These are phyloP conservation scores for Choreutis nemorana DNA, from an alignment of 2,888 invertebrate genomes.

Conservation along the genomic window DNA sequence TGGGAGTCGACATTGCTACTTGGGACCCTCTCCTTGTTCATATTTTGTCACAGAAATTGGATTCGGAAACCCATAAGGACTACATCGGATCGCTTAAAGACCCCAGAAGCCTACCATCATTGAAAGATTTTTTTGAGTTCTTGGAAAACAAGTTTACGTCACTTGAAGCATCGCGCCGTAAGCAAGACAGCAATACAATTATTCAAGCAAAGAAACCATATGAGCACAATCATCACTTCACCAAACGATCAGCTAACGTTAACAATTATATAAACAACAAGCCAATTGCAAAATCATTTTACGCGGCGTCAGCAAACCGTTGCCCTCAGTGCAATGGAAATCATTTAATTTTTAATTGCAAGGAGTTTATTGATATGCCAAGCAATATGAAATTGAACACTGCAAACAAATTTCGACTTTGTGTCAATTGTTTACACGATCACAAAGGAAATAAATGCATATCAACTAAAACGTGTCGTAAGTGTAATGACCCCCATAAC, in stretches of 20 bases:
- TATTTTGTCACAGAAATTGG: conserved; percentile 12
- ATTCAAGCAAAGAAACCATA: too few relatives aligned
- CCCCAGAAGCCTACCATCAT: conserved; percentile 4
- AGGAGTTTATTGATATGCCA: conserved; percentile 6
- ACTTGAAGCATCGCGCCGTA: conserved; percentile 8
- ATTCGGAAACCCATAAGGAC: conserved; percentile 7
- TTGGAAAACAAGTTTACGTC: conserved; percentile 12
- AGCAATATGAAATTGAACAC: conserved; percentile 1
- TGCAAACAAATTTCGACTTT: conserved; percentile 9
- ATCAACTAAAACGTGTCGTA: conserved; percentile 10
- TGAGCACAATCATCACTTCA: conserved; percentile 8
- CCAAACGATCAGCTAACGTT: too few relatives aligned
- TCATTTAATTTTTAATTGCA: conserved; percentile 10
- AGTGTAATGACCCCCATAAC: conserved; percentile 10
- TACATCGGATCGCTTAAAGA: conserved; percentile 6
- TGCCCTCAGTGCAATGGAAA: conserved; percentile 8
- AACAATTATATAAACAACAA: too few relatives aligned
- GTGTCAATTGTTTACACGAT: conserved; percentile 11
- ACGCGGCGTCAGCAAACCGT: too few relatives aligned
- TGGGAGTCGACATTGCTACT: conserved; percentile 8
- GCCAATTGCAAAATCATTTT: too few relatives aligned
- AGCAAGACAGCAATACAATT: background rate
- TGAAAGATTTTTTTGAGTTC: conserved; percentile 10
- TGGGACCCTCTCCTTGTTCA: conserved; percentile 13
- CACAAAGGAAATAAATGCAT: conserved; percentile 9